Base-by-base conservation (phyloP, 2,888 invertebrate genomes). In the Timandra comae region DNA sequence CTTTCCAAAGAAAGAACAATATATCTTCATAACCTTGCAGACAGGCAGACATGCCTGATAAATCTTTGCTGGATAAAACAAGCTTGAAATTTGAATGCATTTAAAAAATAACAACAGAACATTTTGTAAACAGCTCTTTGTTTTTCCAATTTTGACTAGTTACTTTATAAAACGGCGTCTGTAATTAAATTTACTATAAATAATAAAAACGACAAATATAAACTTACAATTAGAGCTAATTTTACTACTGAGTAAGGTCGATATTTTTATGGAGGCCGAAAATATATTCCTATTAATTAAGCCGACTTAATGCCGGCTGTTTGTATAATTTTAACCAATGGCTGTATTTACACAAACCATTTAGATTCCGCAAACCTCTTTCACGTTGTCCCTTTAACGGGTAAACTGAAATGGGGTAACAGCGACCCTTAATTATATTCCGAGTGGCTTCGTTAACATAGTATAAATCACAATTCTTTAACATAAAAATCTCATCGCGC, bases 381-480 rank as follows among this genome's bases (percentile, higher is more conserved):
- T 41, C 43, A 39, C 34, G 38, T 37, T 33, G 39, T 39, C 40
- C 41, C 40, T 47, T 46, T 50, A 34, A 49, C 51, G 43, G 53
- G 47, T 52, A 43, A 35, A 37, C 46, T 43, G 46, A 55, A 57
- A 56, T 44, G 61, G 57, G 55, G 57, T 50, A 48, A 49, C 55
- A 45, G 49, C 60, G 40, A 45, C 54, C 57, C 59, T 69, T 70
- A 65, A 70, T 72, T 69, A 69, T 52, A 53, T 46, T 39, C 50
- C 35, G 46, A 66, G 64, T 54, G 62, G 63, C 60, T 69, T 63
- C 59, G 63, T 65, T 67, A 67, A 58, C 62, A 51, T 23, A 41
- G 39, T 46, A 56, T 57, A 63, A 65, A 66, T 62, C 65, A 63
- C 58, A 57, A 61, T 63, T 62, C 50, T 63, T 63, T 44, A 55